Evolutionary conservation across 2,113 vertebrate genomes (phyloP).

Genomic region (Quiscalus mexicanus): DNA sequence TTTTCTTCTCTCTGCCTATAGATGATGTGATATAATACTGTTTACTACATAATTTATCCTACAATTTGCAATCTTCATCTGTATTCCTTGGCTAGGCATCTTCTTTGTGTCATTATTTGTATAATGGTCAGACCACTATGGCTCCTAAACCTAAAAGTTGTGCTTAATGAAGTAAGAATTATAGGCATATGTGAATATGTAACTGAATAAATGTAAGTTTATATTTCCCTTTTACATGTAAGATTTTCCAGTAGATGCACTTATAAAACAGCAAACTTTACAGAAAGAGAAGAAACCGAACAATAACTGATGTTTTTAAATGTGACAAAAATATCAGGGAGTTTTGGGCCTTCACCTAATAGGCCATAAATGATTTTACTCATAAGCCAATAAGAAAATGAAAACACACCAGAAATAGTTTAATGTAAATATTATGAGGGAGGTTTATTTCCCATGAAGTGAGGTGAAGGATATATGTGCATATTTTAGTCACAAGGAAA

Average conservation of each 20-base stretch:
- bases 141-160: background rate
- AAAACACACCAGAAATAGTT: background rate
- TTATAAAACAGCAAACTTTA: background rate
- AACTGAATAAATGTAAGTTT: background rate
- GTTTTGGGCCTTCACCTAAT: background rate
- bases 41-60: background rate
- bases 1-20: background rate
- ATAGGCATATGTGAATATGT: background rate
- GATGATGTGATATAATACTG: background rate
- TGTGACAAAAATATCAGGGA: background rate
- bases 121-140: background rate
- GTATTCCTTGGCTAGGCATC: background rate
- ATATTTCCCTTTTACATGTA: background rate
- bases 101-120: background rate
- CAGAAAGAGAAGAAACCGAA: background rate
- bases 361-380: background rate
- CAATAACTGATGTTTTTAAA: background rate
- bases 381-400: background rate
- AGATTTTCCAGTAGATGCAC: background rate
- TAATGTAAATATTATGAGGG: background rate
- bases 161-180: background rate
- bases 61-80: background rate
- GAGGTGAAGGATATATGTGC: background rate
- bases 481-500: background rate
- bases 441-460: background rate